Evolutionary conservation across 2,888 invertebrate genomes (phyloP).

Genomic region (Andricus curvator): DNA sequence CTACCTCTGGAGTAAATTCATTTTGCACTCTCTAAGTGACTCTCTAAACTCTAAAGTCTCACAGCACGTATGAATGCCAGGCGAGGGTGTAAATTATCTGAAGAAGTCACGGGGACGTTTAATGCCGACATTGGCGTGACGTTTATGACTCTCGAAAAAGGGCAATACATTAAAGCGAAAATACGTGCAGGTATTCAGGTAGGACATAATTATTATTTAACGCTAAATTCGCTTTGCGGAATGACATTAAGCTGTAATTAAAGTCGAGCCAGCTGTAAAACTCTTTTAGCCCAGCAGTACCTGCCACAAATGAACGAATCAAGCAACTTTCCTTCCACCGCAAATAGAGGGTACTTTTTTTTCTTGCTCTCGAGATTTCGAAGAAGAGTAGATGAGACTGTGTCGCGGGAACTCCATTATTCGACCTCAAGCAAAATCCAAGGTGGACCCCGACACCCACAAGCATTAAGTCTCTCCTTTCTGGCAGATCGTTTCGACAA

Average conservation of each 20-base stretch:
- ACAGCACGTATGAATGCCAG: background rate
- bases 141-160: slow-evolving; percentile 10
- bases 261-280: slow-evolving; percentile 1
- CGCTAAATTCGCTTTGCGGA: background rate
- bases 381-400: background rate
- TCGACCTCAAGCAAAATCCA: background rate
- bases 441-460: background rate
- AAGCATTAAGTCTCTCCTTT: background rate
- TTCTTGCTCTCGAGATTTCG: background rate
- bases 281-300: background rate
- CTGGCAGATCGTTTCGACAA: background rate
- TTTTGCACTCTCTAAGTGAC: background rate
- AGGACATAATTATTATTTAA: slow-evolving; percentile 22
- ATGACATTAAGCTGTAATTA: slow-evolving; percentile 3
- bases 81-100: slow-evolving; percentile 15
- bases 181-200: slow-evolving; percentile 13
- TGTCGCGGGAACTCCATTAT: background rate
- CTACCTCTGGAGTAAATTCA: background rate
- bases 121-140: slow-evolving; percentile 18
- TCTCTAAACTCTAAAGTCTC: background rate
- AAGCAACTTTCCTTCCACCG: slow-evolving; percentile 4
- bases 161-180: slow-evolving; percentile 14
- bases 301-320: background rate
- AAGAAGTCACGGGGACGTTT: slow-evolving; percentile 20
- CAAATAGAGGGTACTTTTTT: background rate